A percentile compares a stretch with the other conserved stretches of the same genome.
phyloP scores from a whole-genome alignment of 2,797 vertebrate species.

The Staurois parvus region DNA sequence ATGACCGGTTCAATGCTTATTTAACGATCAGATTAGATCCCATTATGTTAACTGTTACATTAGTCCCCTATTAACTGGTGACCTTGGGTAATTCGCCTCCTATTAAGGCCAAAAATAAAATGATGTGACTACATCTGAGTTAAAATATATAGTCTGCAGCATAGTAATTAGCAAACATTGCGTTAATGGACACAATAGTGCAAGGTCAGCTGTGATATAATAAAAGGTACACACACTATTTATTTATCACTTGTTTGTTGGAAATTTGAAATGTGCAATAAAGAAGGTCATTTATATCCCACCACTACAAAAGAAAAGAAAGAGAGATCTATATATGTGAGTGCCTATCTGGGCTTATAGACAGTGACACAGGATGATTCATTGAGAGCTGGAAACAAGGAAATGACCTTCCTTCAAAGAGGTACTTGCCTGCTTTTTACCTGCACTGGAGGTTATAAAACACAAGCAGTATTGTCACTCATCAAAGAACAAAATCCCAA shows the following conservation, averaged over 20 bases:
- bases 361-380: slow-evolving; percentile 13
- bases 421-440: slow-evolving; percentile 39
- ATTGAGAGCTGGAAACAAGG: slow-evolving; percentile 32
- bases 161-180: background rate
- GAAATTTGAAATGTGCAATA: slow-evolving; percentile 14
- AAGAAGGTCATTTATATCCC: slow-evolving; percentile 28
- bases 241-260: slow-evolving; percentile 28
- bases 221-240: slow-evolving; percentile 17
- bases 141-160: background rate
- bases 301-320: slow-evolving; percentile 22
- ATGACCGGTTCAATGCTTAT: slow-evolving; percentile 1
- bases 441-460: slow-evolving; percentile 31
- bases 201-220: slow-evolving; percentile 1
- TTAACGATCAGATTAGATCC: background rate
- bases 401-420: slow-evolving; percentile 46
- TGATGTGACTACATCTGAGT: background rate
- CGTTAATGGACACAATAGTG: slow-evolving; percentile 1
- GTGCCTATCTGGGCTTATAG: slow-evolving; percentile 1
- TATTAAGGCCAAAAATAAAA: background rate
- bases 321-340: slow-evolving; percentile 39
- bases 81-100: background rate
- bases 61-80: background rate
- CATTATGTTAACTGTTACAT: background rate
- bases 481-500: slow-evolving; percentile 17
- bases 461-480: background rate